Evolutionary conservation across 2,797 vertebrate genomes (phyloP).

Genomic region (Hyperoplus immaculatus): DNA sequence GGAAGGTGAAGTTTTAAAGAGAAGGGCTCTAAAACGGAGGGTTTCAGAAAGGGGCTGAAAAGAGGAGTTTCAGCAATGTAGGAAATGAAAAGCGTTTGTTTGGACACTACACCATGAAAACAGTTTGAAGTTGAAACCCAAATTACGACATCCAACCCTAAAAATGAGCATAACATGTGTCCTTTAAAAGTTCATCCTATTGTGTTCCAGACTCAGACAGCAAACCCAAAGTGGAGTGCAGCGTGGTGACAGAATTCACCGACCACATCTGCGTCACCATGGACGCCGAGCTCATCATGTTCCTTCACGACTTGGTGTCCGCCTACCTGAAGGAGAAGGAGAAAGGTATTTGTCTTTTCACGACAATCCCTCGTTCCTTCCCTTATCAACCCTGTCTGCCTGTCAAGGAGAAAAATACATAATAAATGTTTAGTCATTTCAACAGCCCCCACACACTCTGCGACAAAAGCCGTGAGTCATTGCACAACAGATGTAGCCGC

Average conservation of each 20-base stretch:
- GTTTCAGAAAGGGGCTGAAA: too few species aligned
- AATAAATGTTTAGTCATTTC: conserved; percentile 2
- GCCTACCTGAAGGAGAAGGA: conserved; percentile 99
- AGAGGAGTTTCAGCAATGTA: too few species aligned
- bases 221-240: conserved; percentile 99
- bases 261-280: conserved; percentile 99
- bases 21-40: too few species aligned
- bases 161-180: too few species aligned
- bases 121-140: too few species aligned
- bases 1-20: too few species aligned
- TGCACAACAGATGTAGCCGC: background rate
- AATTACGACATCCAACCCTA: too few species aligned
- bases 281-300: conserved; percentile 99
- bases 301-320: conserved; percentile 98
- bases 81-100: too few species aligned
- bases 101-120: too few species aligned
- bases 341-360: conserved; percentile 88
- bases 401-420: background rate
- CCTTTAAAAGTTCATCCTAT: too few species aligned
- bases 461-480: conserved; percentile 7
- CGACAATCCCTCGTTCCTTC: background rate
- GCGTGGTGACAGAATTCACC: conserved; percentile 98
- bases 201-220: conserved; percentile 82
- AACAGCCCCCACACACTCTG: too few species aligned
- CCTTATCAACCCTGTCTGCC: too few species aligned